Evolutionary conservation across 1,140 invertebrate species (phyloP).

Genomic region (Lepidurus apus): DNA sequence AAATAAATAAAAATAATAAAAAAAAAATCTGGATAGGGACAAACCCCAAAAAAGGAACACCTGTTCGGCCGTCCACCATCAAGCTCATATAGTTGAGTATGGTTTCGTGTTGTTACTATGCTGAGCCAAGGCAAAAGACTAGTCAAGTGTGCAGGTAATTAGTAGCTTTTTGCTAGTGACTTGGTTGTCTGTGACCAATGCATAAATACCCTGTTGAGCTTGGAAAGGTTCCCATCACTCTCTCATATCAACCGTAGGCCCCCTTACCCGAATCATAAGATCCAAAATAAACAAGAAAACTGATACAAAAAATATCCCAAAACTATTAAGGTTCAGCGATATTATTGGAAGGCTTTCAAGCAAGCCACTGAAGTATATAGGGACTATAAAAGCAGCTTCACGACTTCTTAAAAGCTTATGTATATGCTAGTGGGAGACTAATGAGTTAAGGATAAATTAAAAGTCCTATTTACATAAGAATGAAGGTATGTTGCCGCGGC

Average conservation of each 20-base stretch:
- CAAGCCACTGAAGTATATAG: neutral
- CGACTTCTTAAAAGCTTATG: neutral
- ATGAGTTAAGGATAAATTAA: neutral
- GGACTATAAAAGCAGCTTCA: conserved; percentile 1
- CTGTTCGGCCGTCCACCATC: neutral
- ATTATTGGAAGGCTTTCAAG: neutral
- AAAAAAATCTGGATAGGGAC: neutral
- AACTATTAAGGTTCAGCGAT: neutral
- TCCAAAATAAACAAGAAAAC: too few relatives aligned
- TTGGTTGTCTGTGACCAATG: conserved; percentile 21
- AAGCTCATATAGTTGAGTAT: neutral
- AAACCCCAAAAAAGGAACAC: neutral
- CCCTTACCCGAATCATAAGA: neutral
- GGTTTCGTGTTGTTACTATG: neutral
- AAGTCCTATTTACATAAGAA: neutral
- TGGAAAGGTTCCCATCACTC: neutral
- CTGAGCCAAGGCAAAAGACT: neutral
- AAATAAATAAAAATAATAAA: too few relatives aligned
- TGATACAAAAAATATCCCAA: neutral
- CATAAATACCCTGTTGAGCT: conserved; percentile 3
- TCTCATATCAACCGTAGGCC: neutral
- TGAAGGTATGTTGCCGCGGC: neutral
- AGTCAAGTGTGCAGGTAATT: neutral
- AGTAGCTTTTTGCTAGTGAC: neutral
- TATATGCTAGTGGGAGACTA: neutral